phyloP scores from a whole-genome alignment of 2,888 invertebrate genomes.

The Eulithis testata region DNA sequence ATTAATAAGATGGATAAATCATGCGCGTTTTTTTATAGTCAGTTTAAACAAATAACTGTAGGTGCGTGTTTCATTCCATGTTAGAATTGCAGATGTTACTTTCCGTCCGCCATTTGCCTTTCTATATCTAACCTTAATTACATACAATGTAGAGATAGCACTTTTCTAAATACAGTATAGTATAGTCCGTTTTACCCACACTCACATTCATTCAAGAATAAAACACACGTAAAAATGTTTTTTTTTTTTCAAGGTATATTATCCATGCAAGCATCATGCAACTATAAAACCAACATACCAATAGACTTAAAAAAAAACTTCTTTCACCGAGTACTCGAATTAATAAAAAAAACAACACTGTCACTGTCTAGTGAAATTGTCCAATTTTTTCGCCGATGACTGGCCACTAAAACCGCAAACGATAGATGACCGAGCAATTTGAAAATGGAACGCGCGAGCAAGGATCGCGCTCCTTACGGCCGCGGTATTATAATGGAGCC shows the following conservation, averaged over 20 bases:
- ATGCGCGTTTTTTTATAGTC: too few species aligned
- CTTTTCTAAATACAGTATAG: constrained; percentile 12
- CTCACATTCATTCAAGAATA: background rate
- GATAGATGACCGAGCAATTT: constrained; percentile 62
- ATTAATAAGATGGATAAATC: too few species aligned
- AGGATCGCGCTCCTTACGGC: constrained; percentile 70
- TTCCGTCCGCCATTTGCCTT: background rate
- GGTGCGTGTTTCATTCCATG: background rate
- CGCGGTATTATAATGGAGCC: constrained; percentile 63
- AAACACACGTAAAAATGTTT: background rate
- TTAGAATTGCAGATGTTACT: background rate
- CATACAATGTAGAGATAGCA: background rate
- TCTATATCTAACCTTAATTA: constrained; percentile 1
- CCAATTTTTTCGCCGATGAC: constrained; percentile 58
- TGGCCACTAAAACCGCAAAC: constrained; percentile 49
- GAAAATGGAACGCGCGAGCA: constrained; percentile 60
- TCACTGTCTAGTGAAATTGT: constrained; percentile 60
- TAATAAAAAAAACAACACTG: constrained; percentile 54
- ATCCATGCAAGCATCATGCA: constrained; percentile 31
- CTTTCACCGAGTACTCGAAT: constrained; percentile 42
- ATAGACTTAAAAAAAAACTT: constrained; percentile 42
- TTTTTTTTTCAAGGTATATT: too few species aligned
- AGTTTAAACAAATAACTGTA: too few species aligned
- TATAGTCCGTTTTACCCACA: background rate
- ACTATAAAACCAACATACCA: constrained; percentile 42